A percentile compares a stretch with the other conserved stretches of the same genome.
These are phyloP conservation scores for Ctena decussata DNA, from an alignment of 2,888 invertebrate genomes.

Conservation along the genomic window DNA sequence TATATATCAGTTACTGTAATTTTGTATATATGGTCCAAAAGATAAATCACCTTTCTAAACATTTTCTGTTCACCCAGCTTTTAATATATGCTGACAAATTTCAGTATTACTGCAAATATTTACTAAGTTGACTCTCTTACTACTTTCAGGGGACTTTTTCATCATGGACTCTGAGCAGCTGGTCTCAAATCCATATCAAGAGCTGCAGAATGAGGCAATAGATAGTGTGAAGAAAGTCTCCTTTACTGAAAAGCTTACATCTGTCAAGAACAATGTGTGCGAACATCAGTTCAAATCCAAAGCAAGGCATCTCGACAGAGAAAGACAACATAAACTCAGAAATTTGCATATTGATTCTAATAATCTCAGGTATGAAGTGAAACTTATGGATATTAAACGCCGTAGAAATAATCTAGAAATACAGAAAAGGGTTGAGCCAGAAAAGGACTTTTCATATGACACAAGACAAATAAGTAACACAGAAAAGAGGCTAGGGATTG, in stretches of 20 bases:
- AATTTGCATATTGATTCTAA: conserved; percentile 75
- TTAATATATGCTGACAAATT: too few relatives aligned
- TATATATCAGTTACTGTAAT: too few relatives aligned
- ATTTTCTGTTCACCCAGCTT: too few relatives aligned
- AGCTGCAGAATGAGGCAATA: conserved; percentile 75
- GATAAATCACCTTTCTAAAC: too few relatives aligned
- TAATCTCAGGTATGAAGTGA: conserved; percentile 80
- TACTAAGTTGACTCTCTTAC: background rate
- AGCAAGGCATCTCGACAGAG: conserved; percentile 70
- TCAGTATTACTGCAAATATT: background rate
- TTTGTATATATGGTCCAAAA: too few relatives aligned
- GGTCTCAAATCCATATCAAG: conserved; percentile 79
- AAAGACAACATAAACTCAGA: conserved; percentile 71
- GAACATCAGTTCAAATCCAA: conserved; percentile 76
- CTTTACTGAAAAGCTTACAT: conserved; percentile 79
- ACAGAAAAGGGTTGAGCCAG: conserved; percentile 77
- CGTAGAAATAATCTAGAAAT: conserved; percentile 77
- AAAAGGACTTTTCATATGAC: conserved; percentile 80
- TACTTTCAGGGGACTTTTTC: conserved; percentile 82
- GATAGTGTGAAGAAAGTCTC: conserved; percentile 72
- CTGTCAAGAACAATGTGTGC: conserved; percentile 83
- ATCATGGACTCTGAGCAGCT: conserved; percentile 84
- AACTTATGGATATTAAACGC: conserved; percentile 80
- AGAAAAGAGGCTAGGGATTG: conserved; percentile 76
- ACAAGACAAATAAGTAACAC: conserved; percentile 74